Evolutionary conservation across 92 coral and sea anemone species (phyloP).

Genomic region (Palythoa caribaeorum): DNA sequence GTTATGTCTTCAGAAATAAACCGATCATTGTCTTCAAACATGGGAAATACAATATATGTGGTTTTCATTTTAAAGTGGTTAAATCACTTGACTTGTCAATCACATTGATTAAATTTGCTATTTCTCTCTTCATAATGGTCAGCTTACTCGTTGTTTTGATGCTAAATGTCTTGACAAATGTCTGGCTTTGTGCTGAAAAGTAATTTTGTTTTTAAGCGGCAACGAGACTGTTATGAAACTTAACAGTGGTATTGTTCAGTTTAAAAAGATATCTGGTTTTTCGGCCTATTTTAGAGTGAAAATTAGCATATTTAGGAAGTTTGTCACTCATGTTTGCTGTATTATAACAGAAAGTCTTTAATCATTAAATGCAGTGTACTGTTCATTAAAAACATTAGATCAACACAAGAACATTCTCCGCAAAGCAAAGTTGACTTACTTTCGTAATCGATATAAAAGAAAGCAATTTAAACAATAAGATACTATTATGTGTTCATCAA

Average conservation of each 20-base stretch:
- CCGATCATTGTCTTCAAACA: conserved; percentile 25
- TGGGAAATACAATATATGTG: conserved; percentile 25
- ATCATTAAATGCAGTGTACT: neutral
- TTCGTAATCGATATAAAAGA: neutral
- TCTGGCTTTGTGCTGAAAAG: neutral
- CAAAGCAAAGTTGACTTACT: neutral
- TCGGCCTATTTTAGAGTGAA: neutral
- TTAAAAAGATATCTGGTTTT: neutral
- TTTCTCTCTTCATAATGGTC: conserved; percentile 10
- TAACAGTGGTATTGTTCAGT: neutral
- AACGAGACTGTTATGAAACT: neutral
- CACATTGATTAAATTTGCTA: conserved; percentile 24
- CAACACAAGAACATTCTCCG: neutral
- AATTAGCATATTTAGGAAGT: neutral
- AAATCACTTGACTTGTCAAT: conserved; percentile 32
- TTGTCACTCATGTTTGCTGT: neutral
- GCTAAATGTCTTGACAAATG: neutral
- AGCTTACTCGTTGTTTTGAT: conserved; percentile 7
- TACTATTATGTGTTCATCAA: neutral
- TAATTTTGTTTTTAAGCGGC: neutral
- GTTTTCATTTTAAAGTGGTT: conserved; percentile 40
- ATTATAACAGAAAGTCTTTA: neutral
- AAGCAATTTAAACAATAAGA: neutral
- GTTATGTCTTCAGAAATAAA: conserved; percentile 4
- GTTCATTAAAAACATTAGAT: neutral